Evolutionary conservation across 2,888 invertebrate genomes (phyloP).

Genomic region (Cataglyphis altisquamis): DNA sequence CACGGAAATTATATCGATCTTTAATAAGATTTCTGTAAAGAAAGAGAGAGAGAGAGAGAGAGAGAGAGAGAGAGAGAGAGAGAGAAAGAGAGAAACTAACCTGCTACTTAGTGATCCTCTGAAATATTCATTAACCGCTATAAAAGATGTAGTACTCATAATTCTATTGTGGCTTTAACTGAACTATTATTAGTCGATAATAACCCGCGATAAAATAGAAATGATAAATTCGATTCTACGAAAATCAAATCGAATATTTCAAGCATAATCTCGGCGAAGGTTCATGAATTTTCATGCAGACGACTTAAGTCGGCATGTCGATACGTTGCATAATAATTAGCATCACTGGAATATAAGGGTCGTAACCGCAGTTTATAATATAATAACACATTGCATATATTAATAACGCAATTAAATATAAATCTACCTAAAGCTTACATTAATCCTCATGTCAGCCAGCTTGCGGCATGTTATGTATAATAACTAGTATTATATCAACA

Average conservation of each 20-base stretch:
- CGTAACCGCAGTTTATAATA: constrained; percentile 42
- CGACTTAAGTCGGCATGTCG: constrained; percentile 35
- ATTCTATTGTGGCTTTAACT: constrained; percentile 8
- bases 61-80: not conserved
- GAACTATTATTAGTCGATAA: constrained; percentile 35
- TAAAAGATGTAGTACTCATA: constrained; percentile 35
- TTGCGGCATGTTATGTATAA: constrained; percentile 22
- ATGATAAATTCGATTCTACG: constrained; percentile 47
- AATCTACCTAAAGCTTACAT: constrained; percentile 39
- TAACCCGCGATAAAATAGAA: constrained; percentile 34
- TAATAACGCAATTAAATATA: constrained; percentile 51
- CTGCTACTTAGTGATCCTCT: constrained; percentile 36
- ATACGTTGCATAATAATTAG: constrained; percentile 52
- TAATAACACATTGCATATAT: constrained; percentile 47
- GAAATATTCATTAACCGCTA: constrained; percentile 54
- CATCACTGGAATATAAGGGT: constrained; percentile 39
- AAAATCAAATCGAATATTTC: constrained; percentile 30
- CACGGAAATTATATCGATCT: constrained; percentile 53
- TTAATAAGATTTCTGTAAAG: constrained; percentile 41
- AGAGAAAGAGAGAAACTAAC: constrained; percentile 16
- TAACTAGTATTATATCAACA: constrained; percentile 28
- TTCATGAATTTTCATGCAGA: constrained; percentile 45
- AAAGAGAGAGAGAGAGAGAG: not conserved
- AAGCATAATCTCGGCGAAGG: constrained; percentile 4
- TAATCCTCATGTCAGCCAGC: constrained; percentile 37